Evolutionary conservation across 2,113 vertebrate genomes (phyloP).

Genomic region (Toxostoma redivivum): DNA sequence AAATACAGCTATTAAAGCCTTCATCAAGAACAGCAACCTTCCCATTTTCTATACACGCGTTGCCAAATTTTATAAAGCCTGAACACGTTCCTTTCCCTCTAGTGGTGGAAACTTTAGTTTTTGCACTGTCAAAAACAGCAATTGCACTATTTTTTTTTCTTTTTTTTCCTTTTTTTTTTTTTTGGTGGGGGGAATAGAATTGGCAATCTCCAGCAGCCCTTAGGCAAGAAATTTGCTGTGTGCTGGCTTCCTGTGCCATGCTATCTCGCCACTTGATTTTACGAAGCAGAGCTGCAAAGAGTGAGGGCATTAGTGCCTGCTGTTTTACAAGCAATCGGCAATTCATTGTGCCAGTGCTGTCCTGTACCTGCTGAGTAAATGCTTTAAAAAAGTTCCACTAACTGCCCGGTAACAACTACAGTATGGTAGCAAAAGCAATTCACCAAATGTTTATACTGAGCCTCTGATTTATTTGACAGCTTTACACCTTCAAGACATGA

Average conservation of each 20-base stretch:
- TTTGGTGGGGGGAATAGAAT: fast-evolving
- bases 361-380: slow-evolving; percentile 77
- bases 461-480: slow-evolving; percentile 85
- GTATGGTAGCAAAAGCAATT: slow-evolving; percentile 75
- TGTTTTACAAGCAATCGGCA: slow-evolving; percentile 77
- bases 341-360: slow-evolving; percentile 65
- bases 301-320: slow-evolving; percentile 72
- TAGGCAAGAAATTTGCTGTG: neutral
- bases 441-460: slow-evolving; percentile 77
- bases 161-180: neutral
- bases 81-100: neutral
- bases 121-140: neutral
- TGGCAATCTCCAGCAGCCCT: neutral
- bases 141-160: neutral
- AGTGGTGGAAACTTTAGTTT: neutral
- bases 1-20: neutral
- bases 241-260: neutral
- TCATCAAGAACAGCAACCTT: neutral
- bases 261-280: slow-evolving; percentile 39
- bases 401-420: slow-evolving; percentile 58
- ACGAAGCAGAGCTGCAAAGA: slow-evolving; percentile 53
- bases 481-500: slow-evolving; percentile 83
- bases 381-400: slow-evolving; percentile 61
- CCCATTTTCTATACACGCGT: neutral
- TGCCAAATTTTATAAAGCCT: neutral